A percentile compares a stretch with the other conserved stretches of the same genome.
These are phyloP conservation scores for Ara ararauna DNA, from an alignment of 2,797 vertebrate genomes.

Conservation along the genomic window DNA sequence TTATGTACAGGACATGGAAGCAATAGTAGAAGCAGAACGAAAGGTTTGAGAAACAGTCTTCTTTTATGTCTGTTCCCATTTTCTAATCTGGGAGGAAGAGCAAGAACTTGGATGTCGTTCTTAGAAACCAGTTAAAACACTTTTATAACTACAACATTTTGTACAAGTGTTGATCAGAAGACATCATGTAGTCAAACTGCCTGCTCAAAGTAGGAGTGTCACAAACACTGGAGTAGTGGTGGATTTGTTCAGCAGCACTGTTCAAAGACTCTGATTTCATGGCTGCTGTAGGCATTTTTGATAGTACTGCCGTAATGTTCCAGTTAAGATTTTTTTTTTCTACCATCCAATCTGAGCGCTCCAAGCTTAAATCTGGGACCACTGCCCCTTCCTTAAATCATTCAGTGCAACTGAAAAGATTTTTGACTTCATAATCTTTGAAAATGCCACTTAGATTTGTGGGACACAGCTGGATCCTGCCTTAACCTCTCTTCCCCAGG, in stretches of 20 bases:
- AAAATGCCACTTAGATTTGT: not conserved
- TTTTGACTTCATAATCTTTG: not conserved
- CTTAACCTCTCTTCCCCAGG: not conserved
- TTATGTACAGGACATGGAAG: slow-evolving; percentile 77
- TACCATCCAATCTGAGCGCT: not conserved
- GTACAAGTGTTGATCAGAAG: not conserved
- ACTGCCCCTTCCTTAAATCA: not conserved
- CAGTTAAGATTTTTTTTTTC: not conserved
- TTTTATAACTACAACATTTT: not conserved
- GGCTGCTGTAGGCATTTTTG: not conserved
- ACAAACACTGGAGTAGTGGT: not conserved
- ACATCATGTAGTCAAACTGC: not conserved
- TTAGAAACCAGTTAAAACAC: not conserved
- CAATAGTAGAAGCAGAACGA: slow-evolving; percentile 71
- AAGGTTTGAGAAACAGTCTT: slow-evolving; percentile 60
- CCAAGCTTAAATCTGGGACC: not conserved
- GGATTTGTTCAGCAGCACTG: not conserved
- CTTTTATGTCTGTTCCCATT: not conserved
- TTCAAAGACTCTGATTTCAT: not conserved
- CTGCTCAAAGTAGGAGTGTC: not conserved
- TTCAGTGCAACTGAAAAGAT: not conserved
- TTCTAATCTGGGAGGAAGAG: not conserved
- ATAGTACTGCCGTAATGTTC: not conserved
- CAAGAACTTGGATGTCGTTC: not conserved
- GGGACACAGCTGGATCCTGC: not conserved